Percentiles rank a stretch among this genome's conserved stretches.
These are phyloP conservation scores for Morpho deidamia DNA, from an alignment of 2,888 invertebrate genomes.

Conservation along the genomic window DNA sequence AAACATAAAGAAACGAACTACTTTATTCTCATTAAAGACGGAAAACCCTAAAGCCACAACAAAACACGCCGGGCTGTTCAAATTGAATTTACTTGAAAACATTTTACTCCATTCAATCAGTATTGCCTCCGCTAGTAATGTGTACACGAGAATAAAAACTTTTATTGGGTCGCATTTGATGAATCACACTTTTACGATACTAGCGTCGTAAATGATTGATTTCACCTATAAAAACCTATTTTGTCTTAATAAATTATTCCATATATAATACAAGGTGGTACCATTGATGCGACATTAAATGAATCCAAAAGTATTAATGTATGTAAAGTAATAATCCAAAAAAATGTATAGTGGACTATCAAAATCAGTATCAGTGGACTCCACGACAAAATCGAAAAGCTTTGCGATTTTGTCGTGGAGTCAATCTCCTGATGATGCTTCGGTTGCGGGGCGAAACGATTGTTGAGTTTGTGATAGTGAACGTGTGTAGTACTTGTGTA, in stretches of 20 bases:
- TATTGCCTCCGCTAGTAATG: neutral
- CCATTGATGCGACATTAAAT: too few relatives aligned
- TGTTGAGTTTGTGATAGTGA: too few relatives aligned
- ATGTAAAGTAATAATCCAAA: too few relatives aligned
- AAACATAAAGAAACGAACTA: too few relatives aligned
- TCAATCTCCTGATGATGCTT: too few relatives aligned
- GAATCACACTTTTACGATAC: constrained; percentile 6
- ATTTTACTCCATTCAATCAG: constrained; percentile 15
- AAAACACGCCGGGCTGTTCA: neutral
- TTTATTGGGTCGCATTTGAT: constrained; percentile 6
- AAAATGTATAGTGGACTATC: too few relatives aligned
- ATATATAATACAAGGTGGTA: neutral
- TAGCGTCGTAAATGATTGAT: constrained; percentile 6
- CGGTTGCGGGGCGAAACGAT: too few relatives aligned
- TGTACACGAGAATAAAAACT: constrained; percentile 1
- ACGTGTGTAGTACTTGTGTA: too few relatives aligned
- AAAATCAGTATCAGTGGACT: too few relatives aligned
- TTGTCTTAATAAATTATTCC: neutral
- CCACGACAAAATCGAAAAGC: too few relatives aligned
- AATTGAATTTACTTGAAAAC: constrained; percentile 8
- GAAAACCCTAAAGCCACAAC: neutral
- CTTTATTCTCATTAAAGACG: neutral
- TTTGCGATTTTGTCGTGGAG: too few relatives aligned
- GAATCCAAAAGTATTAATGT: too few relatives aligned
- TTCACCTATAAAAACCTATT: neutral